These are phyloP conservation scores for Hyles lineata DNA, from an alignment of 2,888 invertebrate genomes.

Conservation along the genomic window DNA sequence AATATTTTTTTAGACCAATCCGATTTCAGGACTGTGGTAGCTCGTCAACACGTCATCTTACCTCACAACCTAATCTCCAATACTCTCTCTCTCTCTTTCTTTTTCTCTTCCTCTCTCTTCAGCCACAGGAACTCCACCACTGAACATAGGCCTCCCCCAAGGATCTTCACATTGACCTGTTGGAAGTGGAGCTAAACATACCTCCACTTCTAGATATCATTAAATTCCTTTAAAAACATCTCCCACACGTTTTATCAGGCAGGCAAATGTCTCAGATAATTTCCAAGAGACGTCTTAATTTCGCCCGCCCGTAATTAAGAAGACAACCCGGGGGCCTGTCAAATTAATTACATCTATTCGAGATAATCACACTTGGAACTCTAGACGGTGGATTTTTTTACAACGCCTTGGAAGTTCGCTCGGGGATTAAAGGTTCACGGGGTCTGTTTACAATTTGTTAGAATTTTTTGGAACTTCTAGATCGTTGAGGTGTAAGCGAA, in stretches of 20 bases:
- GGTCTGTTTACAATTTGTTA: constrained; percentile 12
- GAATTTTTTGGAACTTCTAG: not conserved
- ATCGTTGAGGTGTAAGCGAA: not conserved
- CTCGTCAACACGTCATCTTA: not conserved
- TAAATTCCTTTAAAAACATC: constrained; percentile 26
- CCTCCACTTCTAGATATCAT: constrained; percentile 4
- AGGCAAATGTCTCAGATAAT: constrained; percentile 35
- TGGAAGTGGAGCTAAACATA: too few species aligned
- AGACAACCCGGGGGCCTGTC: constrained; percentile 43
- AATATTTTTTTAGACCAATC: too few species aligned
- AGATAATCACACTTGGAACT: constrained; percentile 58
- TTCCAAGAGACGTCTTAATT: constrained; percentile 40
- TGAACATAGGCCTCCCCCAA: too few species aligned
- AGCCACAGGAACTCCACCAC: too few species aligned
- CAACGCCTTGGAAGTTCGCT: constrained; percentile 17
- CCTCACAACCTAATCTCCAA: not conserved
- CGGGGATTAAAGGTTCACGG: constrained; percentile 36
- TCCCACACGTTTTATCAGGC: constrained; percentile 25
- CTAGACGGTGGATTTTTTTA: constrained; percentile 43
- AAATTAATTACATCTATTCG: constrained; percentile 61
- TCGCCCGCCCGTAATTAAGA: constrained; percentile 38
- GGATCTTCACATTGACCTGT: too few species aligned
- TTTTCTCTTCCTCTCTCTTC: too few species aligned
- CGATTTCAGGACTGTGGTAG: too few species aligned
- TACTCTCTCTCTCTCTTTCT: too few species aligned